These are phyloP conservation scores for Hydrotaea diabolus DNA, from an alignment of 2,888 invertebrate genomes.

Conservation along the genomic window DNA sequence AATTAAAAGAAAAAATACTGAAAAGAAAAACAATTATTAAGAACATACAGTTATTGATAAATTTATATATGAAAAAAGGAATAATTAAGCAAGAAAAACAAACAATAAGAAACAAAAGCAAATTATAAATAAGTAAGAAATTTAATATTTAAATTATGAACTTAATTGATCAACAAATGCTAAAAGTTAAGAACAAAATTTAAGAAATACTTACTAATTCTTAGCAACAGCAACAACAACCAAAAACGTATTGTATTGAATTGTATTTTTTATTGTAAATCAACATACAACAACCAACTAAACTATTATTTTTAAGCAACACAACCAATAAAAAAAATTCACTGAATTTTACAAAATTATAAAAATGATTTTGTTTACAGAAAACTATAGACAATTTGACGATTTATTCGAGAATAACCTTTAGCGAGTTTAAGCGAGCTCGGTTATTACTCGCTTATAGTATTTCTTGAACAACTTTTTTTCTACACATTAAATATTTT, in stretches of 20 bases:
- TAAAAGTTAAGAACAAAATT: slow-evolving; percentile 46
- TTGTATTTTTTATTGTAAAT: slow-evolving; percentile 65
- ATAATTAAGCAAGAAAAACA: background rate
- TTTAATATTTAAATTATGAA: slow-evolving; percentile 60
- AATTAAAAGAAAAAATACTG: no score
- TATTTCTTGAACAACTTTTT: no score
- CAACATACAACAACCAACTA: slow-evolving; percentile 55
- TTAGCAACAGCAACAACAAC: slow-evolving; percentile 30
- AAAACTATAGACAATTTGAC: no score
- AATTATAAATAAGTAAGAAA: slow-evolving; percentile 57
- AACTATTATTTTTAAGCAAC: slow-evolving; percentile 65
- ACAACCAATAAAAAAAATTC: slow-evolving; percentile 48
- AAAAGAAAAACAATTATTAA: slow-evolving; percentile 34
- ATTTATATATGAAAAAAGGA: slow-evolving; percentile 21
- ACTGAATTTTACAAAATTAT: no score
- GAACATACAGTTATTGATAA: slow-evolving; percentile 24
- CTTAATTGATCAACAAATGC: no score
- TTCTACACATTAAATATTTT: no score
- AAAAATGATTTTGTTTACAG: no score
- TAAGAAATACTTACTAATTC: slow-evolving; percentile 47
- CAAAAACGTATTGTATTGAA: slow-evolving; percentile 53
- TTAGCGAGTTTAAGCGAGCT: no score
- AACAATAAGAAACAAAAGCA: slow-evolving; percentile 43
- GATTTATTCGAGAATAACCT: no score
- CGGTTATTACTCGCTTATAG: no score